Conservation (phyloP, 64 coral and sea anemone species). For the Montipora sp. region DNA sequence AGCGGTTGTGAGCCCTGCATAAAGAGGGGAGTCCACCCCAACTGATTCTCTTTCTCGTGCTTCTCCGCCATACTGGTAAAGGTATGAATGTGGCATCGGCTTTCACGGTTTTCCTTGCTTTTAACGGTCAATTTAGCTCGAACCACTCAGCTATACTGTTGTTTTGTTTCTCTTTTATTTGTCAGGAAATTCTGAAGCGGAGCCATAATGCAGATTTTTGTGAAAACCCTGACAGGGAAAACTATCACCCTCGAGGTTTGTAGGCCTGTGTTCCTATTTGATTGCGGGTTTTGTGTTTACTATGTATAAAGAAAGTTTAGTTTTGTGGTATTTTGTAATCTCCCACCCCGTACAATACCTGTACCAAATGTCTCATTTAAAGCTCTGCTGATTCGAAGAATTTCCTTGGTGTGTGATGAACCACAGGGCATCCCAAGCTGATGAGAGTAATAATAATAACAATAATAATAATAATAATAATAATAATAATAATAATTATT, state of each 20-base stretch:
- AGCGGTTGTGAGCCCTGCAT: conserved; percentile 25
- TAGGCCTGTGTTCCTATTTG: neutral
- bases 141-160: neutral
- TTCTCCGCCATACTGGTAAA: conserved; percentile 82
- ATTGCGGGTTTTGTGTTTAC: too few species aligned
- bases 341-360: too few species aligned
- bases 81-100: neutral
- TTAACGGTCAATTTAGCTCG: neutral
- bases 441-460: too few species aligned
- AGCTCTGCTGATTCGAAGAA: too few species aligned
- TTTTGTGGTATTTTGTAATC: too few species aligned
- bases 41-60: conserved; percentile 90
- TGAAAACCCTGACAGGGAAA: conserved; percentile 99
- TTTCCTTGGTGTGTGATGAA: too few species aligned
- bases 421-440: too few species aligned
- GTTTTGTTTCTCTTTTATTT: conserved; percentile 20
- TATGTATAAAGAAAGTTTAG: too few species aligned
- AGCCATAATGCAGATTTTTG: conserved; percentile 98
- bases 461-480: too few species aligned
- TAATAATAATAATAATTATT: too few species aligned
- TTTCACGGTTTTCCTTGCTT: neutral
- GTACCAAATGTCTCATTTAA: too few species aligned
- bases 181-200: conserved; percentile 82
- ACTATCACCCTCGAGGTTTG: conserved; percentile 98
- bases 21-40: conserved; percentile 35